Evolutionary conservation across 2,888 invertebrate genomes (phyloP), one percentile per base, ranked within the genome.

Genomic region (Caradrina clavipalpis): DNA sequence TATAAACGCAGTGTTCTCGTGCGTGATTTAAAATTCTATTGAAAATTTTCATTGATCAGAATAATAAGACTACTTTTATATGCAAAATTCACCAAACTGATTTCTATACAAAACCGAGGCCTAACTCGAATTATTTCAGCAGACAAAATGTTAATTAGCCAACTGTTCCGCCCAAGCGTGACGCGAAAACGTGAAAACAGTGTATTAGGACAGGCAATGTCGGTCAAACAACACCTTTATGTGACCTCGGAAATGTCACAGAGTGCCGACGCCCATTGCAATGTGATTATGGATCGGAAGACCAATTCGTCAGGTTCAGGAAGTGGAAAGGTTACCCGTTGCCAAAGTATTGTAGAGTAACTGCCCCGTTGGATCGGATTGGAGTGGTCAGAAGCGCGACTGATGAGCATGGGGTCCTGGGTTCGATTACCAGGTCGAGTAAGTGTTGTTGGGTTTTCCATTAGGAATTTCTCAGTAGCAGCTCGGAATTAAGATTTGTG

Each of bases 161-260:
- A 81, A 80, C 54, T 68, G 55, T 53, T 71, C 35, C 68, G 64
- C 7, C 71, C 72, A 79, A 83, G 83, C 86, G 83, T 86, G 83
- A 73, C 81, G 72, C 62, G 60, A 68, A 68, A 83, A 80, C 79
- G 82, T 85, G 84, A 84, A 85, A 85, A 84, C 72, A 76, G 73
- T 76, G 85, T 85, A 90, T 85, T 86, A 77, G 88, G 85, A 78
- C 87, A 85, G 72, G 58, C 66, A 73, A 87, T 85, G 81, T 87
- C 86, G 86, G 89, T 82, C 87, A 86, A 65, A 78, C 74, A 76
- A 69, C 81, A 81, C 81, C 84, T 81, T 78, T 70, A 22, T 11
- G 31, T 69, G 76, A 75, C 76, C 82, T 81, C 77, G 67, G 63
- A 73, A 72, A 69, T 72, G 73, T 73, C 76, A 83, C 62, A 15